phyloP scores from a whole-genome alignment of 2,888 invertebrate species.

The Drosophila crucigera region DNA sequence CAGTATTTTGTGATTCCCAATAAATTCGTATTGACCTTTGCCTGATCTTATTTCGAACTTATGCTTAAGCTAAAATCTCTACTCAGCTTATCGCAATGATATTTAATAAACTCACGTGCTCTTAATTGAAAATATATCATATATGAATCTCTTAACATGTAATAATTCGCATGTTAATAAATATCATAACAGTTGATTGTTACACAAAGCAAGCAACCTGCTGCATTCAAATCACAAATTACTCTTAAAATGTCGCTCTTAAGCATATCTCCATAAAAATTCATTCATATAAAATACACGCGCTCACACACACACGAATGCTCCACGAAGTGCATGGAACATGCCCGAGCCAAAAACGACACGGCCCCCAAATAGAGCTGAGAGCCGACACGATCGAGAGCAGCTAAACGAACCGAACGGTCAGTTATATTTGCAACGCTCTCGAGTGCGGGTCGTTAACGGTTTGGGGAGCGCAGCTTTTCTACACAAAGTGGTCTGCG shows the following conservation, averaged over 20 bases:
- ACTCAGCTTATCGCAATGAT: not conserved
- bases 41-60: not conserved
- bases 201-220: conserved; percentile 52
- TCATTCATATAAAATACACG: conserved; percentile 61
- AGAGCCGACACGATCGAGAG: conserved; percentile 36
- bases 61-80: not conserved
- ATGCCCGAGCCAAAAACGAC: conserved; percentile 31
- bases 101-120: not conserved
- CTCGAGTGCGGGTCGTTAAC: conserved; percentile 70
- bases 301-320: conserved; percentile 16
- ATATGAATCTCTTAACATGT: conserved; percentile 18
- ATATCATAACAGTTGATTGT: conserved; percentile 39
- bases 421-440: conserved; percentile 77
- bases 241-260: conserved; percentile 48
- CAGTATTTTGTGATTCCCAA: not conserved
- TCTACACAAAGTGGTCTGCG: conserved; percentile 26
- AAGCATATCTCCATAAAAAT: conserved; percentile 44
- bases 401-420: conserved; percentile 20
- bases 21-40: not conserved
- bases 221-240: conserved; percentile 34
- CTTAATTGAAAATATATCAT: conserved; percentile 42
- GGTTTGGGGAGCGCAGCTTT: conserved; percentile 53
- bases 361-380: conserved; percentile 34
- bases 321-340: conserved; percentile 44
- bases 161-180: conserved; percentile 29